Evolutionary conservation across 2,113 vertebrate species (phyloP).

Genomic region (Phrynocephalus versicolor): DNA sequence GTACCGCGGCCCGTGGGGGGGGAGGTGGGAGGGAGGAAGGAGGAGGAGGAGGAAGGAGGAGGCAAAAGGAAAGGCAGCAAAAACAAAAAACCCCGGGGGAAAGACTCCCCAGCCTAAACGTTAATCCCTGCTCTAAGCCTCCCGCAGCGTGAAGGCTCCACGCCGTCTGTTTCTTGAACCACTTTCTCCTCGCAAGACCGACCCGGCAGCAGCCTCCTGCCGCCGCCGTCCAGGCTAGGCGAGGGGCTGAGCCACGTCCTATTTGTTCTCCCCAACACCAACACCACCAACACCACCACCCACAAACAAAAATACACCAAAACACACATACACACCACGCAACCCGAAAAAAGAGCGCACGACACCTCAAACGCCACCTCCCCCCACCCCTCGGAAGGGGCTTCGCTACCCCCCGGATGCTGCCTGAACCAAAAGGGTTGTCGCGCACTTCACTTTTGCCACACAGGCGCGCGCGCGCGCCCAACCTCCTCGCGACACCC

Average conservation of each 20-base stretch:
- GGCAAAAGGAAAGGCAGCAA: background rate
- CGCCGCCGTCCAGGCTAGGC: background rate
- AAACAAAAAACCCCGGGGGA: background rate
- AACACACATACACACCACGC: too few relatives aligned
- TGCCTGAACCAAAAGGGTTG: background rate
- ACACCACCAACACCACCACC: too few relatives aligned
- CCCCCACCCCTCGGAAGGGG: background rate
- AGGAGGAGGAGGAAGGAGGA: too few relatives aligned
- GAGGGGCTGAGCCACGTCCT: background rate
- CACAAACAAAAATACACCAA: too few relatives aligned
- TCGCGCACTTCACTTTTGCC: constrained; percentile 2
- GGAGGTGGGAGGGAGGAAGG: too few relatives aligned
- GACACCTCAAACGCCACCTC: background rate
- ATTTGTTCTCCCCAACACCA: background rate
- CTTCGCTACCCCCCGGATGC: background rate
- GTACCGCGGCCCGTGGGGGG: background rate
- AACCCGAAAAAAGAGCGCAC: background rate
- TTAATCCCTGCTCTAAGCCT: background rate
- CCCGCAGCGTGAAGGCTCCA: background rate
- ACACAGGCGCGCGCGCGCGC: background rate
- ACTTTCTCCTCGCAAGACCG: background rate
- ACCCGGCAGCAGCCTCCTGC: background rate
- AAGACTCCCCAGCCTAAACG: background rate
- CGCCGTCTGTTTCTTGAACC: background rate
- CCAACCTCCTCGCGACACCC: constrained; percentile 10